These are phyloP conservation scores for Melinopterus prodromus DNA, from an alignment of 2,888 invertebrate species.

Conservation along the genomic window DNA sequence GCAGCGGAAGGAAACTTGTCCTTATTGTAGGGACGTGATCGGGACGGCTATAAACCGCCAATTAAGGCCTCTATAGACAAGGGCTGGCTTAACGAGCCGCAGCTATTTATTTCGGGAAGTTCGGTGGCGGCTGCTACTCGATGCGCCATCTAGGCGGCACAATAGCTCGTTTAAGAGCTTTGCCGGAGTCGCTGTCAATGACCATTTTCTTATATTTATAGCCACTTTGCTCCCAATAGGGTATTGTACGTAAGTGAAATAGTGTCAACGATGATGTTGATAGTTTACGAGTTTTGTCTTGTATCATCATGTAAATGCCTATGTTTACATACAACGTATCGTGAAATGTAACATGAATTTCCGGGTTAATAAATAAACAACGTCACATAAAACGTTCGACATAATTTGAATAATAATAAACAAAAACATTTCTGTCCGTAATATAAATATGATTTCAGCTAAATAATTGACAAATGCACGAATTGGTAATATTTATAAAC, in stretches of 20 bases:
- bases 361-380: no score
- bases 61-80: conserved; percentile 4
- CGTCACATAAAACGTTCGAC: no score
- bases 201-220: background rate
- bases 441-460: no score
- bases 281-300: background rate
- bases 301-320: background rate
- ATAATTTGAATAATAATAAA: no score
- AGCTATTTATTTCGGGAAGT: background rate
- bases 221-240: background rate
- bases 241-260: background rate
- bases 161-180: background rate
- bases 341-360: background rate
- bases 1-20: background rate
- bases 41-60: conserved; percentile 4
- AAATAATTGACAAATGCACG: no score
- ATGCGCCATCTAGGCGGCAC: background rate
- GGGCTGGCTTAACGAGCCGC: background rate
- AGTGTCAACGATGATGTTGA: background rate
- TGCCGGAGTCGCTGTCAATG: conserved; percentile 4
- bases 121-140: background rate
- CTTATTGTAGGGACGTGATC: background rate
- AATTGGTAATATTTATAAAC: no score
- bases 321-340: background rate
- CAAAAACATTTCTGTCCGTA: no score